Percentiles rank a stretch among this genome's conserved stretches.
These are phyloP conservation scores for Lasiurus borealis DNA, from an alignment of 2,113 vertebrate species.

Conservation along the genomic window DNA sequence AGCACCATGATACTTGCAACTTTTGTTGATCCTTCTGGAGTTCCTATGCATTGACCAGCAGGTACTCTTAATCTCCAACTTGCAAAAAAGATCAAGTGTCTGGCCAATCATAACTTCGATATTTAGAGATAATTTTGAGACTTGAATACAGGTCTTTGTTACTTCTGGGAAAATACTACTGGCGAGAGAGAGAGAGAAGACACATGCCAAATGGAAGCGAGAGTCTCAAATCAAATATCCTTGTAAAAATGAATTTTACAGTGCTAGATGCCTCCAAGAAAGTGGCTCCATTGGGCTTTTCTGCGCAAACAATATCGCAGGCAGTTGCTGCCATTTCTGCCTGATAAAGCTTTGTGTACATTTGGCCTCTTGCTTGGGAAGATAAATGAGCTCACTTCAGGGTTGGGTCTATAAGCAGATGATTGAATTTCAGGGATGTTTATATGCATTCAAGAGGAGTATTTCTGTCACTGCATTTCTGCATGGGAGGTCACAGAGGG, in stretches of 20 bases:
- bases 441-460: slow-evolving; percentile 58
- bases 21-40: neutral
- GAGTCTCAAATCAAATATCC: neutral
- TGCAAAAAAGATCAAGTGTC: neutral
- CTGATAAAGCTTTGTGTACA: slow-evolving; percentile 59
- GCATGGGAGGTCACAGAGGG: slow-evolving; percentile 63
- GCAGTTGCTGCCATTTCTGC: slow-evolving; percentile 57
- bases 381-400: slow-evolving; percentile 72
- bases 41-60: neutral
- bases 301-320: neutral
- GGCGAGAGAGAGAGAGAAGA: neutral
- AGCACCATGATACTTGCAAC: no score
- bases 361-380: slow-evolving; percentile 60
- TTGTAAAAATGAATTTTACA: slow-evolving; percentile 28
- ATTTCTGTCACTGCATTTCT: slow-evolving; percentile 68
- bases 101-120: neutral
- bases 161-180: neutral
- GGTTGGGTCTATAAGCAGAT: neutral
- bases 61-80: neutral
- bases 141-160: neutral
- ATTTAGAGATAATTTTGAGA: neutral
- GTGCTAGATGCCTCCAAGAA: neutral
- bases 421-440: slow-evolving; percentile 68
- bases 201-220: neutral
- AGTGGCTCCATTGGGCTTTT: neutral